These are phyloP conservation scores for Listrodromus nycthemerus DNA, from an alignment of 2,888 invertebrate genomes.

Conservation along the genomic window DNA sequence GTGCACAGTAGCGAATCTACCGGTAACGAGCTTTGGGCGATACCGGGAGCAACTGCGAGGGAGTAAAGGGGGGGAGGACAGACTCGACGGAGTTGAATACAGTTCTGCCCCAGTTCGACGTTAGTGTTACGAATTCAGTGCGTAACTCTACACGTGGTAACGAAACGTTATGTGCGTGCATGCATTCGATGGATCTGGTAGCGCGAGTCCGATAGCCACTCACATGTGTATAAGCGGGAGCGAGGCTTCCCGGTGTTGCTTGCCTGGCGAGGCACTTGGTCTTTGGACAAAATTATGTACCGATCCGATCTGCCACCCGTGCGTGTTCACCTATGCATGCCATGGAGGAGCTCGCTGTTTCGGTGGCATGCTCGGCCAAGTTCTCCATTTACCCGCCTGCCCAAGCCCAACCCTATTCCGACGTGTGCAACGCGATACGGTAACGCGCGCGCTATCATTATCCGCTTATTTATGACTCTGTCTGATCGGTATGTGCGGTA, in stretches of 20 bases:
- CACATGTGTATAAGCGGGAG: conserved; percentile 37
- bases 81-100: conserved; percentile 9
- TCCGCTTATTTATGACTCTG: conserved; percentile 78
- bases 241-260: conserved; percentile 18
- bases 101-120: background rate
- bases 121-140: background rate
- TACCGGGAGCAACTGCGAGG: background rate
- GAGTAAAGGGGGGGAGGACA: no score
- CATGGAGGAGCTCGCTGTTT: conserved; percentile 47
- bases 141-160: background rate
- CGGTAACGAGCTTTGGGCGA: conserved; percentile 39
- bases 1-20: background rate
- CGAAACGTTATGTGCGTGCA: background rate
- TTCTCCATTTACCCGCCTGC: conserved; percentile 38
- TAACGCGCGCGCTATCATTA: conserved; percentile 76
- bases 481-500: conserved; percentile 62
- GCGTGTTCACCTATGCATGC: conserved; percentile 63
- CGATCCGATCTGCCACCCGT: conserved; percentile 71
- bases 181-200: background rate
- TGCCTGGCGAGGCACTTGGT: conserved; percentile 28
- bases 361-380: conserved; percentile 42
- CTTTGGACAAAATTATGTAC: conserved; percentile 72
- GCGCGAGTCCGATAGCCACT: conserved; percentile 4
- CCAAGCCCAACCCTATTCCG: background rate
- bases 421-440: conserved; percentile 43